These are phyloP conservation scores for Oscheius sp. DNA, from an alignment of 2,888 invertebrate genomes.

Conservation along the genomic window DNA sequence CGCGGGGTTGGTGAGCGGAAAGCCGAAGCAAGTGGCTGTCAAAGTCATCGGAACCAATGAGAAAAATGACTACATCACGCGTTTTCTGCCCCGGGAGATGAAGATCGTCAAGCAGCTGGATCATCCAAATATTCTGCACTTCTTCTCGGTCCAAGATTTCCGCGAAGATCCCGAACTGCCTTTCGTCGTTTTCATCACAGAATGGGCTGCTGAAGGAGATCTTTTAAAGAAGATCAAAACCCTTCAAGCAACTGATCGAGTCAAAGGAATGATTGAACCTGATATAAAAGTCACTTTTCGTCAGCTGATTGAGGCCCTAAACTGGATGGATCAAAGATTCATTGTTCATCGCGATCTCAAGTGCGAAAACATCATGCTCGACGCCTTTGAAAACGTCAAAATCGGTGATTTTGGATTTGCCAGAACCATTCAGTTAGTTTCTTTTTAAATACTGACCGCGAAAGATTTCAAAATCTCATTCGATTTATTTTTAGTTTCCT, in stretches of 20 bases:
- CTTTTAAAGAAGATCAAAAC: constrained; percentile 76
- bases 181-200: constrained; percentile 75
- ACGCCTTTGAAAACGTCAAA: constrained; percentile 48
- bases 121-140: constrained; percentile 83
- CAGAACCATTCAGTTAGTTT: neutral
- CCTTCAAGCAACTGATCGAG: constrained; percentile 63
- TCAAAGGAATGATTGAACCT: constrained; percentile 75
- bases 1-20: neutral
- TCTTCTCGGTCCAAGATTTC: constrained; percentile 75
- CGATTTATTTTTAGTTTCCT: no score
- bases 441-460: neutral
- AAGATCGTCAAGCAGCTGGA: constrained; percentile 81
- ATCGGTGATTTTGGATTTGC: constrained; percentile 29
- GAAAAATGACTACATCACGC: neutral
- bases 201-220: constrained; percentile 76
- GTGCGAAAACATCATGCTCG: constrained; percentile 77
- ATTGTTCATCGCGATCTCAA: constrained; percentile 76
- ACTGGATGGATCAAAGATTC: constrained; percentile 48
- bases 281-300: constrained; percentile 68
- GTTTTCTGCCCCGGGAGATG: constrained; percentile 79
- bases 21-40: neutral
- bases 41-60: neutral
- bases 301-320: constrained; percentile 13
- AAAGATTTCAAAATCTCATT: neutral
- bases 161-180: neutral